Evolutionary conservation across 2,113 vertebrate genomes (phyloP).

Genomic region (Naja naja): DNA sequence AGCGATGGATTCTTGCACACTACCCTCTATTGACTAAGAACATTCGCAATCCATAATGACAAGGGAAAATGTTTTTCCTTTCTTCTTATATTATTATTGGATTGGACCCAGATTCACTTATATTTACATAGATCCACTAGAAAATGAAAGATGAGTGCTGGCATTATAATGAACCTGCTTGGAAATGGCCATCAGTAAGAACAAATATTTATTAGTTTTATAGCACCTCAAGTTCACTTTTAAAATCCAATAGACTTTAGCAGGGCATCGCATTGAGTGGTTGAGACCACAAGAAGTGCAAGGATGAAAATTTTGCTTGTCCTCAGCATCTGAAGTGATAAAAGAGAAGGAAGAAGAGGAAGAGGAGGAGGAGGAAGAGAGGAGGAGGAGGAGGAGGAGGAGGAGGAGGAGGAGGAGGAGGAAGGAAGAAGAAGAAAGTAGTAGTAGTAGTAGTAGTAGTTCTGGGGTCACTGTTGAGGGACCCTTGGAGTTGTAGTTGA

Average conservation of each 20-base stretch:
- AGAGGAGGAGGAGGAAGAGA: too few relatives aligned
- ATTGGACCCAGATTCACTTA: background rate
- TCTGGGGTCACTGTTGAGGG: background rate
- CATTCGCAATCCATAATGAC: background rate
- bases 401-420: too few relatives aligned
- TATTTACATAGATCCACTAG: background rate
- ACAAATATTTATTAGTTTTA: background rate
- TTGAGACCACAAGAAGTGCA: background rate
- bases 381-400: too few relatives aligned
- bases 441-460: background rate
- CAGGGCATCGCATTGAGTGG: background rate
- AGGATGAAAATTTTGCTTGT: background rate
- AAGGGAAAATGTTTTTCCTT: background rate
- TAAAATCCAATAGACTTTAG: background rate
- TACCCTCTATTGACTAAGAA: constrained; percentile 11
- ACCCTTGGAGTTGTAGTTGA: background rate
- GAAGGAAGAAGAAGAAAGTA: too few relatives aligned
- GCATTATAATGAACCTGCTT: background rate
- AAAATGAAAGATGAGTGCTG: background rate
- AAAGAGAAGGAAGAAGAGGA: background rate
- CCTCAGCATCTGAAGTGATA: background rate
- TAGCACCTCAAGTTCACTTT: background rate
- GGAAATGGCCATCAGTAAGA: background rate
- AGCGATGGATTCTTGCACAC: constrained; percentile 19
- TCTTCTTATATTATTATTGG: background rate